A percentile compares a stretch with the other conserved stretches of the same genome.
Evolutionary conservation across 2,888 invertebrate genomes (phyloP).

Genomic region (Chromoteleia sp.): DNA sequence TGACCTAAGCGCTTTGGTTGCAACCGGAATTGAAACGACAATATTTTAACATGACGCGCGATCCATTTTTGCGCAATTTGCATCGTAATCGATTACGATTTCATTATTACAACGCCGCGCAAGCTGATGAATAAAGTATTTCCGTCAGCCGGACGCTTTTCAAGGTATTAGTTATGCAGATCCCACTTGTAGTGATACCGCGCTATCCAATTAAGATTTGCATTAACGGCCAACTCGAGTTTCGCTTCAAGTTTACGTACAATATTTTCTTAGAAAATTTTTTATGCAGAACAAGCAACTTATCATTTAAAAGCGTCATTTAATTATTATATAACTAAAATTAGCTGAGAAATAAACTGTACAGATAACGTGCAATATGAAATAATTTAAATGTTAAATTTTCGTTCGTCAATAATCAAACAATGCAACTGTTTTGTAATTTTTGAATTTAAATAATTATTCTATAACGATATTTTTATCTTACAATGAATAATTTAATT

Average conservation of each 20-base stretch:
- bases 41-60: slow-evolving; percentile 31
- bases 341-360: no score
- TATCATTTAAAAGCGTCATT: no score
- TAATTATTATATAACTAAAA: no score
- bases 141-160: slow-evolving; percentile 47
- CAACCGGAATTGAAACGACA: slow-evolving; percentile 34
- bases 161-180: slow-evolving; percentile 61
- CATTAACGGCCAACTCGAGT: slow-evolving; percentile 49
- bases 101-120: slow-evolving; percentile 31
- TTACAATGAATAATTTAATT: no score
- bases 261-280: slow-evolving; percentile 35
- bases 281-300: neutral
- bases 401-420: no score
- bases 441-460: no score
- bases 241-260: slow-evolving; percentile 35
- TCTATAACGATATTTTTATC: no score
- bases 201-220: slow-evolving; percentile 60
- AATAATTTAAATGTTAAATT: no score
- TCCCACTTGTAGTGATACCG: slow-evolving; percentile 64
- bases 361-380: no score
- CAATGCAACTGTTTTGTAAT: no score
- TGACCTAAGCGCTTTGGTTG: slow-evolving; percentile 57
- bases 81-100: slow-evolving; percentile 23
- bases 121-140: slow-evolving; percentile 53
- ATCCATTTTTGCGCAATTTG: slow-evolving; percentile 34